Percentiles rank a stretch among this genome's conserved stretches.
Conservation (phyloP, 2,113 vertebrate species). For the Piaya cayana region DNA sequence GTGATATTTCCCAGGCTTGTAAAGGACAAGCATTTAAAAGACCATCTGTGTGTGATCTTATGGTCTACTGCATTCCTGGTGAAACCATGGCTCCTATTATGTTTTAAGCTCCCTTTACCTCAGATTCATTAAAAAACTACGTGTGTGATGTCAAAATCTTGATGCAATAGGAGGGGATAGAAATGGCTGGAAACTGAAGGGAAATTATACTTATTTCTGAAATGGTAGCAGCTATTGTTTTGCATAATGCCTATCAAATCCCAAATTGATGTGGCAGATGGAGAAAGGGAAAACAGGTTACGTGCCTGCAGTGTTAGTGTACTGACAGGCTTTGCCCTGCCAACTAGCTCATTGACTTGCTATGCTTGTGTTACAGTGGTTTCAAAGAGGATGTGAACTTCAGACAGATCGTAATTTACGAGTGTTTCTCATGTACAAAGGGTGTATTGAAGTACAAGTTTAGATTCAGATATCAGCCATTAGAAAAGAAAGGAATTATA, state of each 20-base stretch:
- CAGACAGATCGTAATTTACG: slow-evolving; percentile 16
- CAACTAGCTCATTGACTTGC: slow-evolving; percentile 53
- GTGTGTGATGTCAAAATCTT: not conserved
- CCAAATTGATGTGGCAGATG: slow-evolving; percentile 58
- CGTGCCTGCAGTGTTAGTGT: slow-evolving; percentile 49
- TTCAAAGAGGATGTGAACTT: slow-evolving; percentile 26
- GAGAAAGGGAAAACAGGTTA: slow-evolving; percentile 58
- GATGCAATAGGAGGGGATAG: not conserved
- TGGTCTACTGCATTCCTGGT: not conserved
- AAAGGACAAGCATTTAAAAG: not conserved
- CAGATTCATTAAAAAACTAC: not conserved
- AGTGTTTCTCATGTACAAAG: slow-evolving; percentile 9
- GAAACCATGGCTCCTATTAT: not conserved
- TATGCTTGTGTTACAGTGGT: slow-evolving; percentile 10
- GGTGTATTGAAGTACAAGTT: not conserved
- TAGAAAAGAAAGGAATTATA: not conserved
- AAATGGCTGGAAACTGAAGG: not conserved
- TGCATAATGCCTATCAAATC: not conserved
- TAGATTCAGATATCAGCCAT: not conserved
- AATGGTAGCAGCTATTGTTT: not conserved
- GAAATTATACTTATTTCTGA: slow-evolving; percentile 8
- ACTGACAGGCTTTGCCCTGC: slow-evolving; percentile 51
- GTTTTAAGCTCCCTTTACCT: not conserved
- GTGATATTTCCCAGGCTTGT: not conserved
- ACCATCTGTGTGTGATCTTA: slow-evolving; percentile 34